Evolutionary conservation across 2,113 vertebrate species (phyloP), one percentile per base, ranked within the genome.

Genomic region (Pluvialis apricaria): DNA sequence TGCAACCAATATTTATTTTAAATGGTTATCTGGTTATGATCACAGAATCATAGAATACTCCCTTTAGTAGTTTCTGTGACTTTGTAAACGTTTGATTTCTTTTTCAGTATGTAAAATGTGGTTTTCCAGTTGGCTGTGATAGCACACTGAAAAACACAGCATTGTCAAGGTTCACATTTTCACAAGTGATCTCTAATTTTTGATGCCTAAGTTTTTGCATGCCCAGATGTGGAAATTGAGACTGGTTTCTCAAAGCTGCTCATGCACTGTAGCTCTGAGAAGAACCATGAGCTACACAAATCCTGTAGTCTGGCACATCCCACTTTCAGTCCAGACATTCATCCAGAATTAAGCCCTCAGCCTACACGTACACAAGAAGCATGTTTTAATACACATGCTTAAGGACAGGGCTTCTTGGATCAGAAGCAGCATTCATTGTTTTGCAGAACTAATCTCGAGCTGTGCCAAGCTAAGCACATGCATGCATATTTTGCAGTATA

Each of bases 311-410:
- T 54, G 28, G 36, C 38, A 32, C 7, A 34, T 83, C 34, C 12
- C 19, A 49, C 45, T 77, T 90, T 52, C 40, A 69, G 71, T 36
- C 3, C 36, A 65, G 49, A 42, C 18, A 54, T 36, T 62, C 34
- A 42, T 34, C 9, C 55, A 66, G 69, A 66, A 87, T 5, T 25
- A 64, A 91, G 21, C 45, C 51, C 22, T 62, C 51, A 81, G 60
- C 40, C 45, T 89, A 31, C 17, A 32, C 0, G 0, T 26, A 45
- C 17, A 13, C 29, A 31, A 32, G 24, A 79, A 47, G 13, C 14
- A 12, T 25, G 36, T 54, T 52, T 49, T 78, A 49, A 49, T 8
- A 73, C 15, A 78, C 10, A 28, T 6, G 55, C 29, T 32, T 70
- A 61, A 57, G 58, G n/a, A 86, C 68, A 90, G 70, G 21, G 36